Conservation (phyloP, 2,888 invertebrate genomes). For the Lycocerus yunnanus region DNA sequence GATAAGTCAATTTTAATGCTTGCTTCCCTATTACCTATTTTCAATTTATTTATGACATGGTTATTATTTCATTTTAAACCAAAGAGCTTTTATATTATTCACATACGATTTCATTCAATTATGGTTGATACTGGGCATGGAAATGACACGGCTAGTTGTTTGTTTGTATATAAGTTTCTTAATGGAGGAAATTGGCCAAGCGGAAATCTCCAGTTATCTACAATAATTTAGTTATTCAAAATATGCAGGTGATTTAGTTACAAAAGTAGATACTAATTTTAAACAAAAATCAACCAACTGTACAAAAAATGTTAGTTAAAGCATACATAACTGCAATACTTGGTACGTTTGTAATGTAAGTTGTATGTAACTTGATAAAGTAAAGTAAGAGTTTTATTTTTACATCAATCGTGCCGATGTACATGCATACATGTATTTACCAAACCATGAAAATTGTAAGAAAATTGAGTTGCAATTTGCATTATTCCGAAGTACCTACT, state of each 20-base stretch:
- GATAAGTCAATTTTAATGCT: neutral
- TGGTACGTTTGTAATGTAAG: too few relatives aligned
- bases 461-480: constrained; percentile 32
- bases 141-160: neutral
- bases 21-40: neutral
- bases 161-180: neutral
- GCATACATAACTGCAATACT: too few relatives aligned
- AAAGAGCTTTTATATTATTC: neutral
- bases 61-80: neutral
- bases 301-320: too few relatives aligned
- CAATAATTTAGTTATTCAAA: neutral
- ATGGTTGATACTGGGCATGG: neutral
- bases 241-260: neutral
- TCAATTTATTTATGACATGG: neutral
- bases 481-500: constrained; percentile 41
- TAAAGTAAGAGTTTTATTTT: too few relatives aligned
- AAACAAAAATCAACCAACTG: neutral
- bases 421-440: too few relatives aligned
- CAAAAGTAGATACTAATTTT: neutral
- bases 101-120: neutral
- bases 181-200: neutral
- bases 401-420: too few relatives aligned
- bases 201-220: neutral
- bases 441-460: too few relatives aligned
- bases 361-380: too few relatives aligned